Conservation (phyloP, 1,140 invertebrate species). For the Schlechtendalia chinensis region DNA sequence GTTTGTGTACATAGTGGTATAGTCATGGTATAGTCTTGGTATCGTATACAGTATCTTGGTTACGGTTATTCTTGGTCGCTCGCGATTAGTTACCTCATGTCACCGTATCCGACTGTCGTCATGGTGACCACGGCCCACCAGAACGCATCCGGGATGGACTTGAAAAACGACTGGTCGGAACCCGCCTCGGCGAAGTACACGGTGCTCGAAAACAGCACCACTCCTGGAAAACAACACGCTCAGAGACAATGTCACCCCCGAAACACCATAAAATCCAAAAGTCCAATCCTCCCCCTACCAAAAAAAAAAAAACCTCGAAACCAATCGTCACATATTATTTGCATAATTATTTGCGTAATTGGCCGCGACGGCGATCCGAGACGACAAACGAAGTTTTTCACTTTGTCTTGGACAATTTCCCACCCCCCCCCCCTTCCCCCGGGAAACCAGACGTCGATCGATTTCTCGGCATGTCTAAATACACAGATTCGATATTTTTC, state of each 20-base stretch:
- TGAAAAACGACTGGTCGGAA: constrained; percentile 97
- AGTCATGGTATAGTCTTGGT: background rate
- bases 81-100: constrained; percentile 79
- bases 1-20: background rate
- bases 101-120: constrained; percentile 97
- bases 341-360: too few species aligned
- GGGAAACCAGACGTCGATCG: too few species aligned
- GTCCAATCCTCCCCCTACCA: background rate
- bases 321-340: background rate
- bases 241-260: constrained; percentile 35
- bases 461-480: too few species aligned
- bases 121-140: constrained; percentile 99
- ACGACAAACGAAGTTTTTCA: too few species aligned
- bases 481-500: too few species aligned
- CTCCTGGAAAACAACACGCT: constrained; percentile 71
- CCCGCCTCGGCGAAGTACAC: constrained; percentile 99
- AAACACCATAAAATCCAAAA: background rate
- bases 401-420: too few species aligned
- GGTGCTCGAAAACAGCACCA: constrained; percentile 98
- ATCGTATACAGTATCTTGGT: background rate
- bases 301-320: constrained; percentile 8
- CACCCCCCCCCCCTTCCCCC: too few species aligned
- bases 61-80: constrained; percentile 52
- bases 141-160: constrained; percentile 96
- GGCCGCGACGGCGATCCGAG: too few species aligned